Evolutionary conservation across 2,113 vertebrate genomes (phyloP).

Genomic region (Campylomormyrus numenius): DNA sequence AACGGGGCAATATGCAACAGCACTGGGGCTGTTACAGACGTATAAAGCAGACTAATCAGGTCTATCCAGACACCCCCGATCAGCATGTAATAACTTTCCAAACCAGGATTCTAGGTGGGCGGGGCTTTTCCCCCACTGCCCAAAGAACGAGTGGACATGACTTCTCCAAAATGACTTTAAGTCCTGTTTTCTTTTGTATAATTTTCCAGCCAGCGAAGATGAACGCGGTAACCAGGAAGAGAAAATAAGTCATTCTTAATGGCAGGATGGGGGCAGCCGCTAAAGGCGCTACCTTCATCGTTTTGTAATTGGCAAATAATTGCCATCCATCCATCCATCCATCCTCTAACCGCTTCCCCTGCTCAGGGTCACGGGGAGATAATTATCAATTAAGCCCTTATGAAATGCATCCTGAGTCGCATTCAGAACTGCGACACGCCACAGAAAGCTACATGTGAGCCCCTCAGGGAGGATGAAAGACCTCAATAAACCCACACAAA

Average conservation of each 20-base stretch:
- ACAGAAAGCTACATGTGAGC: background rate
- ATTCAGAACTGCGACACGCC: background rate
- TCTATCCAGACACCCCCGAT: background rate
- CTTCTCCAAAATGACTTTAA: background rate
- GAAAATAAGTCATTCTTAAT: background rate
- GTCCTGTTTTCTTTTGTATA: background rate
- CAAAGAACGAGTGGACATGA: background rate
- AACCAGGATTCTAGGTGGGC: background rate
- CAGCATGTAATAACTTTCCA: background rate
- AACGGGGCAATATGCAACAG: background rate
- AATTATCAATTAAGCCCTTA: conserved; percentile 7
- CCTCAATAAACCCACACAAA: conserved; percentile 6
- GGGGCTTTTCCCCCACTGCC: background rate
- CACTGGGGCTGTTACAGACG: background rate
- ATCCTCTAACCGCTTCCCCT: background rate
- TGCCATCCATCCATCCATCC: background rate
- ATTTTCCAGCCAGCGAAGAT: background rate
- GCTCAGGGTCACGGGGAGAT: background rate
- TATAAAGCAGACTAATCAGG: background rate
- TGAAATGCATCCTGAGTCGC: background rate
- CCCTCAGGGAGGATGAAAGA: background rate
- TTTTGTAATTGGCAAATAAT: conserved; percentile 1
- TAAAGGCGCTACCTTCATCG: background rate
- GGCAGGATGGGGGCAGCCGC: background rate
- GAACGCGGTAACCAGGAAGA: background rate